Evolutionary conservation across 2,113 vertebrate genomes (phyloP).

Genomic region (Condylura cristata): DNA sequence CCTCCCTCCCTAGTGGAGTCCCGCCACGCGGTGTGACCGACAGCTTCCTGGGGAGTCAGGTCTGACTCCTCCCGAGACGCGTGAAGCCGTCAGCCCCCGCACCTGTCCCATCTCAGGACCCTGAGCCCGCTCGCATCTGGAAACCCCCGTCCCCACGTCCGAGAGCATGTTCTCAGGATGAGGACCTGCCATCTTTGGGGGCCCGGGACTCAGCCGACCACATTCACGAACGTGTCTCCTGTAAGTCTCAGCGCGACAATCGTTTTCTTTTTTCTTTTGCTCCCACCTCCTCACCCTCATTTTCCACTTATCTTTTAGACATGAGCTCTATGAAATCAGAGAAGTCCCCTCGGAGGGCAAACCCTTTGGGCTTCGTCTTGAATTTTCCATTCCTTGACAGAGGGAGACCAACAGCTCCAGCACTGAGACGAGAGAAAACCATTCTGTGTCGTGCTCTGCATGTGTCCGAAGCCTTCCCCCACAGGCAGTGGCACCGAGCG

Average conservation of each 20-base stretch:
- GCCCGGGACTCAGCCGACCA: neutral
- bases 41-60: neutral
- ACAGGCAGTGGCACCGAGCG: neutral
- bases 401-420: neutral
- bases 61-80: neutral
- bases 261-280: neutral
- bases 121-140: neutral
- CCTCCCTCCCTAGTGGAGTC: neutral
- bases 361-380: neutral
- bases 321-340: neutral
- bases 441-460: accelerated
- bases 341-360: neutral
- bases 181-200: neutral
- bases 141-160: neutral
- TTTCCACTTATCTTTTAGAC: neutral
- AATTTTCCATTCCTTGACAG: neutral
- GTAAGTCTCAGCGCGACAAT: neutral
- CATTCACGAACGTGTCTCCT: neutral
- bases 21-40: accelerated
- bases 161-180: neutral
- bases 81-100: neutral
- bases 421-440: neutral
- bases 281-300: neutral
- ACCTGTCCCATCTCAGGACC: neutral
- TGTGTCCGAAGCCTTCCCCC: constrained; percentile 16